Evolutionary conservation across 2,797 vertebrate species (phyloP), one percentile per base, ranked within the genome.

Genomic region (Scomberomorus guttatus): DNA sequence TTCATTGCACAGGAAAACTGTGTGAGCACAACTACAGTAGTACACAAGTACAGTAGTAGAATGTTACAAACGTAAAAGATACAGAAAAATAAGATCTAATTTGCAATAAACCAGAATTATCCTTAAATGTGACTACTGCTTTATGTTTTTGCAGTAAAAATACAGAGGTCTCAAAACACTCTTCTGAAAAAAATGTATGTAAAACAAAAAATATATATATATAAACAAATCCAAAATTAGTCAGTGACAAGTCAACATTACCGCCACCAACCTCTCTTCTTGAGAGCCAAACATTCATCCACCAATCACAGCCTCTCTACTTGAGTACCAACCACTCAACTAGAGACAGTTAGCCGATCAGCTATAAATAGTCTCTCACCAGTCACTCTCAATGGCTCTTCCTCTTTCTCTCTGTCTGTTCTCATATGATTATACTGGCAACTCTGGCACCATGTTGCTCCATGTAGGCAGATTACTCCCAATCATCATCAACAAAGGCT

Each of bases 401-500:
- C 32, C 71, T 64, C 54, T 48, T 54, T 39, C n/a, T 15, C 50
- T 42, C 51, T 22, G 20, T 62, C 60, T 66, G 52, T 54, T 72
- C 65, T 27, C 73, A 59, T 62, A 48, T 86, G 88, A 90, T 90
- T 88, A 90, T 51, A 77, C 66, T 60, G 57, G 52, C 73, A 72
- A 44, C 59, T 80, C 67, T 73, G 67, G 71, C 78, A 80, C 67
- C 79, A 54, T 57, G 82, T 71, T 71, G 81, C 80, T 79, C 69
- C 65, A 77, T 2, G 76, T 78, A 66, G 84, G 82, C 77, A 86
- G 75, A 90, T 92, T 89, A 87, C 39, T 69, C 81, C 72, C 75
- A 87, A 84, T 91, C 80, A 89, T 86, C 77, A 89, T 82, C 81
- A 93, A 84, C 86, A 64, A 9, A 75, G 60, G 54, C 69, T 82